phyloP scores from a whole-genome alignment of 2,797 vertebrate species.

The Phalanger gymnotis region DNA sequence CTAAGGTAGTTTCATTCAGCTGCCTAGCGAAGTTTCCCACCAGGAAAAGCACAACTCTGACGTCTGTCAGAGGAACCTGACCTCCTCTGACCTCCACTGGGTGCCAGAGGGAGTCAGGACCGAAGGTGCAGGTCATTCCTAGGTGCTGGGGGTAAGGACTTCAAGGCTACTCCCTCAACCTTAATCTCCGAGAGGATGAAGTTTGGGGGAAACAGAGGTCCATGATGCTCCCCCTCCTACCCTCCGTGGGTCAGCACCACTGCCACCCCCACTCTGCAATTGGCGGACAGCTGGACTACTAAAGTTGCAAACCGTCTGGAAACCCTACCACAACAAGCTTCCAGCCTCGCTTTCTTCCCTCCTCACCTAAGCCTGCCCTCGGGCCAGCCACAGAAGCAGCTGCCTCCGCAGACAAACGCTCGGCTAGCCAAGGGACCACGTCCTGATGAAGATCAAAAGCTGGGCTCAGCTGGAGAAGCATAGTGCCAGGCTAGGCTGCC shows the following conservation, averaged over 20 bases:
- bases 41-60: neutral
- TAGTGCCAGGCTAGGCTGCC: slow-evolving; percentile 45
- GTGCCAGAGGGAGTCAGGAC: neutral
- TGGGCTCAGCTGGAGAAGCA: slow-evolving; percentile 78
- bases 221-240: neutral
- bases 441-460: slow-evolving; percentile 80
- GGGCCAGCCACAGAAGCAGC: neutral
- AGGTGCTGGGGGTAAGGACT: neutral
- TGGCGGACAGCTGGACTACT: neutral
- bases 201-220: neutral
- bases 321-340: neutral
- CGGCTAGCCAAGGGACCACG: slow-evolving; percentile 79
- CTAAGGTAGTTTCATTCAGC: neutral
- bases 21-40: neutral
- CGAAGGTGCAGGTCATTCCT: neutral
- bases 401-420: slow-evolving; percentile 21
- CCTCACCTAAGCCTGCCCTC: slow-evolving; percentile 64
- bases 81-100: neutral
- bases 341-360: neutral
- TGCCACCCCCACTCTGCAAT: neutral
- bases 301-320: neutral
- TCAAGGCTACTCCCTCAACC: neutral
- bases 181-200: slow-evolving; percentile 28
- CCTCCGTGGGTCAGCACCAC: accelerated
- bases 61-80: neutral